Base-by-base conservation (phyloP, 2,113 vertebrate species). In the Delphinus delphis region DNA sequence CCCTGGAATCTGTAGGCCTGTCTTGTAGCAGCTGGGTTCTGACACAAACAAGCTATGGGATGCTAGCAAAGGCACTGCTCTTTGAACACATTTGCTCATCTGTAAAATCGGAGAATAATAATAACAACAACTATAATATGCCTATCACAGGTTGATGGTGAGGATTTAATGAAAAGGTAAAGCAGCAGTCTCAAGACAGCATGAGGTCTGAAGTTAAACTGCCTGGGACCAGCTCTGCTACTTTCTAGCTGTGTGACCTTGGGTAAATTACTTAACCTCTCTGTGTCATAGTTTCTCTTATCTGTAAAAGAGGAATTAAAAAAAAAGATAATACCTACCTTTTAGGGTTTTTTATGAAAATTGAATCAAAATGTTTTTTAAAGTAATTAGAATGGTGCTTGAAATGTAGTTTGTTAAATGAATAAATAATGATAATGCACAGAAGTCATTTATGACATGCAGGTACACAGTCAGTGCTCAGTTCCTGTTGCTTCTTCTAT, bases 61-160 rank as follows among this genome's bases (percentile, higher is more conserved):
- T 41, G 21, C 10, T 36, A 17, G 36, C 18, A n/a, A 73, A 71
- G 11, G 1, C 2, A 10, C 0, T 17, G 26, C 5, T 85, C 68
- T 81, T 41, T 85, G 26, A 88, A 41, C 6, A 4, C 10, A 33
- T 15, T n/a, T 84, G 10, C 14, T 88, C 41, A 65, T 38, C 36
- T 88, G 7, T 71, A 73, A 90, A 80, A 84, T 20, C 73, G 8
- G 25, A 53, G 28, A 71, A 71, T 47, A 50, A 36, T 6, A 65
- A 2, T n/a, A 25, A 53, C 6, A 31, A 41, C 13, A 18, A 38
- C 31, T 50, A 3, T 25, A 58, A 23, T 70, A 41, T 14, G 0
- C 28, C 36, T 41, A 23, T 17, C 1, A 26, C 2, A 15, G 8
- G 15, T 14, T 2, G 26, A 14, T 38, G 12, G 8, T 28, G 8